Base-by-base conservation (phyloP, 1,140 invertebrate genomes). In the Brachionus sp. region DNA sequence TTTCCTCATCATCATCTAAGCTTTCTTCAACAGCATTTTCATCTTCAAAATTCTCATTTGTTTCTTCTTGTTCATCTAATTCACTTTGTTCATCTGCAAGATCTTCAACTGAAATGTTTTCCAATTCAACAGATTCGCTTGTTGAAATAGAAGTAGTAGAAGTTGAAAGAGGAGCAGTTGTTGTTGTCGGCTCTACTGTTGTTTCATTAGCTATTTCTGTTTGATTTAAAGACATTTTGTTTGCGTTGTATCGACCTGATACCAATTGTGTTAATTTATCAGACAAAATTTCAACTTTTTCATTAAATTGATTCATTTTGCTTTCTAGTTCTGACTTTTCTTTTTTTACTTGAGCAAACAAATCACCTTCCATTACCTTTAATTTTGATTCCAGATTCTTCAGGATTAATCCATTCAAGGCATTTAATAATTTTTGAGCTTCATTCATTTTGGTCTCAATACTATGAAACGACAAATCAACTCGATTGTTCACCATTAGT, bases 401-500 rank as follows among this genome's bases (percentile, higher is more conserved):
- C 7, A 66, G 64, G 4, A 66, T n/a, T n/a, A 66, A 66, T 2
- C 9, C 25, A 66, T 66, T 66, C 64, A 66, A 66, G 12, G 64
- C 64, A 33, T 66, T 33, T 3, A 66, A 16, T 16, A 66, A 33
- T 33, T 66, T 70, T 39, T 70, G 10, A 16, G 66, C 66, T 39
- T 70, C 33, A 10, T 16, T 39, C 66, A 70, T 70, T 70, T 70
- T 70, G 16, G 66, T 39, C 37, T 70, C 33, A 39, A 70, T 70
- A 16, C 66, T 70, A 39, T 70, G 35, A 16, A 70, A 70, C 12
- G 66, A 70, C 29, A 70, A 39, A n/a, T 70, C 66, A 9, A 70
- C 37, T 42, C 66, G 33, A 39, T 70, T 70, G 35, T 70, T 70
- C 0, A 70, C 16, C 37, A 70, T 70, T 19, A 37, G 29, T 39